Percentiles rank a stretch among this genome's conserved stretches.
Evolutionary conservation across 1,140 invertebrate species (phyloP).

Genomic region (Arion vulgaris): DNA sequence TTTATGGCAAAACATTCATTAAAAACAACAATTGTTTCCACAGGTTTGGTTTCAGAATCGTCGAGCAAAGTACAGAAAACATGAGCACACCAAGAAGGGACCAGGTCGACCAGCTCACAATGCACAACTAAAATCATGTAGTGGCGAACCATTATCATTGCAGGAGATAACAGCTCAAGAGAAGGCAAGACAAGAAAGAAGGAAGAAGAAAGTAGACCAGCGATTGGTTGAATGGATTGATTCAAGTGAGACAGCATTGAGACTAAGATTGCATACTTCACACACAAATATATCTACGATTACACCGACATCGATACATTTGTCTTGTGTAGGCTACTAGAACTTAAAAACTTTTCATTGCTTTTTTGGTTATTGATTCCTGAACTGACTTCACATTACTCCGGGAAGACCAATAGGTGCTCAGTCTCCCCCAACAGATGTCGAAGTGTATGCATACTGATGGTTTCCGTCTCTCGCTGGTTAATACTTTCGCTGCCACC

Average conservation of each 20-base stretch:
- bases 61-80: constrained; percentile 98
- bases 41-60: constrained; percentile 99
- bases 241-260: not conserved
- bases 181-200: constrained; percentile 80
- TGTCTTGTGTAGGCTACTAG: constrained; percentile 23
- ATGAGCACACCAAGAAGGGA: constrained; percentile 99
- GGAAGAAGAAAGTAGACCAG: constrained; percentile 81
- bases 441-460: too few species aligned
- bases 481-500: too few species aligned
- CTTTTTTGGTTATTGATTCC: too few species aligned
- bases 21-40: constrained; percentile 53
- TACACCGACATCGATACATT: not conserved
- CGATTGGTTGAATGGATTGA: constrained; percentile 28
- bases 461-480: too few species aligned
- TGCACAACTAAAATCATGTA: constrained; percentile 97
- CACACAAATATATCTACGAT: not conserved
- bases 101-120: constrained; percentile 98
- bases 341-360: too few species aligned
- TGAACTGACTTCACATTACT: too few species aligned
- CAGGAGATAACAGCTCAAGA: constrained; percentile 94
- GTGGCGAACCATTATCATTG: constrained; percentile 92
- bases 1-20: not conserved
- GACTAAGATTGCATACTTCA: not conserved
- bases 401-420: too few species aligned
- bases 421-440: too few species aligned